A percentile compares a stretch with the other conserved stretches of the same genome.
These are phyloP conservation scores for Cinara cedri DNA, from an alignment of 2,888 invertebrate species.

Conservation along the genomic window DNA sequence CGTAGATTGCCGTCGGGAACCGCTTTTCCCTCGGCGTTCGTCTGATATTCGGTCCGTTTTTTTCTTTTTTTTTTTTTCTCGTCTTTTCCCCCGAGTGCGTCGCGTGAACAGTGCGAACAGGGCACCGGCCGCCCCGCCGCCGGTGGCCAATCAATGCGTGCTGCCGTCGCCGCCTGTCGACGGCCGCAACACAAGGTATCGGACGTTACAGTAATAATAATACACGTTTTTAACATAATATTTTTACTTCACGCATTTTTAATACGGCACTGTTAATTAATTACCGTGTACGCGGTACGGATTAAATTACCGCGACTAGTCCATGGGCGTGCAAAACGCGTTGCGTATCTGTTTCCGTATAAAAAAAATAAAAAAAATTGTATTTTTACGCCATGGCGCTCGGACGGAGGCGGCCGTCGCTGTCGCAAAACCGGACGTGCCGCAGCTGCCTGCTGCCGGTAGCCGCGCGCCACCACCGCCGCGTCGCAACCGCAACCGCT, in stretches of 20 bases:
- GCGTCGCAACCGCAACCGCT: neutral
- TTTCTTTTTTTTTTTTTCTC: no score
- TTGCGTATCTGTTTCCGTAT: no score
- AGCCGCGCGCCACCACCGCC: neutral
- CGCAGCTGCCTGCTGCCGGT: slow-evolving; percentile 36
- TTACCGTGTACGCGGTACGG: neutral
- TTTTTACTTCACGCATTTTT: no score
- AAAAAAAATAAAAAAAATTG: no score
- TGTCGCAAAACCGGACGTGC: slow-evolving; percentile 49
- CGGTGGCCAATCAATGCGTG: slow-evolving; percentile 55
- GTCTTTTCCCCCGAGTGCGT: no score
- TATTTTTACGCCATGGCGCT: neutral
- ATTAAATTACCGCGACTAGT: no score
- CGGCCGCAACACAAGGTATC: slow-evolving; percentile 41
- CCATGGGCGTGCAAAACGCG: no score
- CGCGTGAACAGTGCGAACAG: slow-evolving; percentile 37
- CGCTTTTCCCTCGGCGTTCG: neutral
- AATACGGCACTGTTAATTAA: no score
- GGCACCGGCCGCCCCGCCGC: slow-evolving; percentile 52
- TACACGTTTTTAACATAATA: no score
- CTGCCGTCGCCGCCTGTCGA: slow-evolving; percentile 33
- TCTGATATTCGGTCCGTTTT: slow-evolving; percentile 13
- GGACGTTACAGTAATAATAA: neutral
- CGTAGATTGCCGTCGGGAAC: neutral
- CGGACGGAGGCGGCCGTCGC: neutral